Conservation (phyloP, 2,113 vertebrate genomes). For the Genyomyrus donnyi region DNA sequence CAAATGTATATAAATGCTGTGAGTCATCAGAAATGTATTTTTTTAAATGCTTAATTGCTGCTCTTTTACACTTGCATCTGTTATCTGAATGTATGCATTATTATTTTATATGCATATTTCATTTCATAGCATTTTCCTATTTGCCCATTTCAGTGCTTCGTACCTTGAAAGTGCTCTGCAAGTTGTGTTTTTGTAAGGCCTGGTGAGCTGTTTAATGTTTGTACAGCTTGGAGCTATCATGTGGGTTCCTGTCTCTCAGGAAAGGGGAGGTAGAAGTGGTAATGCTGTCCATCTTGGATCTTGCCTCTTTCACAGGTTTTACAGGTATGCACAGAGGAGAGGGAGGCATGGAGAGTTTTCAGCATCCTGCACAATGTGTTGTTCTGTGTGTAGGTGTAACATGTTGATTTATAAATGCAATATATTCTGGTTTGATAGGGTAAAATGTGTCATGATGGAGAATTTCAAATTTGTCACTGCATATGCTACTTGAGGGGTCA, state of each 20-base stretch:
- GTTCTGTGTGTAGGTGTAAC: not conserved
- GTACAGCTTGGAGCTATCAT: conserved; percentile 13
- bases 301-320: not conserved
- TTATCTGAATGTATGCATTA: not conserved
- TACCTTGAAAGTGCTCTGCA: not conserved
- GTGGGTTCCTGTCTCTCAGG: not conserved
- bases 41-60: not conserved
- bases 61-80: not conserved
- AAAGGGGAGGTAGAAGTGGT: not conserved
- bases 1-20: not conserved
- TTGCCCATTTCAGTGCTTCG: not conserved
- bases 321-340: not conserved
- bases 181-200: conserved; percentile 7
- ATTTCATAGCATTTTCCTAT: not conserved
- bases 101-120: not conserved
- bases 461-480: not conserved
- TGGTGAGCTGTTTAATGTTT: conserved; percentile 6
- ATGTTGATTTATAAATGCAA: not conserved
- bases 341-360: not conserved
- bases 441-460: not conserved
- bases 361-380: not conserved
- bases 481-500: not conserved
- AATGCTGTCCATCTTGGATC: not conserved
- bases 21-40: not conserved
- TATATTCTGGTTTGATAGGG: not conserved